Evolutionary conservation across 2,888 invertebrate genomes (phyloP).

Genomic region (Diplolepis rosae): DNA sequence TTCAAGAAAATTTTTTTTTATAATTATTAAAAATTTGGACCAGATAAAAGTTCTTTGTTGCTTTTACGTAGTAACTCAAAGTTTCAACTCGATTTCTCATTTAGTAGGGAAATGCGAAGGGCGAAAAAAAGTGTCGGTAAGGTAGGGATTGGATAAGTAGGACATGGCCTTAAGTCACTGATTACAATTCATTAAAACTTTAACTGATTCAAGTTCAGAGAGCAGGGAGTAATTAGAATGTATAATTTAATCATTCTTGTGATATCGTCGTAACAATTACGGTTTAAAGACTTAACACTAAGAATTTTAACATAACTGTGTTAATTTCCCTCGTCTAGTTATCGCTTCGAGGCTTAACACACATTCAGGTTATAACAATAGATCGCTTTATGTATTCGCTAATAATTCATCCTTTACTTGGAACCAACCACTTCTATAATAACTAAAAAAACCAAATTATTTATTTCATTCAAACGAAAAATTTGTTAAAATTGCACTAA

Average conservation of each 20-base stretch:
- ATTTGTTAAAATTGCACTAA: background rate
- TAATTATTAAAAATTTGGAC: too few relatives aligned
- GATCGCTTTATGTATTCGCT: background rate
- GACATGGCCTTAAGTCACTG: background rate
- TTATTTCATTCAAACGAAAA: conserved; percentile 4
- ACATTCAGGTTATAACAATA: background rate
- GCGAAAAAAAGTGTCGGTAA: too few relatives aligned
- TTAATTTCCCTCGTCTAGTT: background rate
- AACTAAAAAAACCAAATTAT: too few relatives aligned
- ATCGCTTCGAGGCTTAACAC: conserved; percentile 9
- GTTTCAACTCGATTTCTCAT: too few relatives aligned
- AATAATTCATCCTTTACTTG: background rate
- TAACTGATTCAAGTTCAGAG: too few relatives aligned
- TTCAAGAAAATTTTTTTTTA: too few relatives aligned
- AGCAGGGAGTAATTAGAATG: too few relatives aligned
- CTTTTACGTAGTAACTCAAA: too few relatives aligned
- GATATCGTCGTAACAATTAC: conserved; percentile 6
- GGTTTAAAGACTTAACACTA: conserved; percentile 1
- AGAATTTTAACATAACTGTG: conserved; percentile 13
- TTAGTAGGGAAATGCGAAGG: too few relatives aligned
- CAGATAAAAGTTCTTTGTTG: too few relatives aligned
- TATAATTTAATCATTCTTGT: background rate
- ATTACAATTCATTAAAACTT: too few relatives aligned
- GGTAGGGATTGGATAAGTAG: too few relatives aligned
- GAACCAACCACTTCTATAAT: background rate